Evolutionary conservation across 2,888 invertebrate genomes (phyloP), one percentile per base, ranked within the genome.

Genomic region (Ellobium chinense): DNA sequence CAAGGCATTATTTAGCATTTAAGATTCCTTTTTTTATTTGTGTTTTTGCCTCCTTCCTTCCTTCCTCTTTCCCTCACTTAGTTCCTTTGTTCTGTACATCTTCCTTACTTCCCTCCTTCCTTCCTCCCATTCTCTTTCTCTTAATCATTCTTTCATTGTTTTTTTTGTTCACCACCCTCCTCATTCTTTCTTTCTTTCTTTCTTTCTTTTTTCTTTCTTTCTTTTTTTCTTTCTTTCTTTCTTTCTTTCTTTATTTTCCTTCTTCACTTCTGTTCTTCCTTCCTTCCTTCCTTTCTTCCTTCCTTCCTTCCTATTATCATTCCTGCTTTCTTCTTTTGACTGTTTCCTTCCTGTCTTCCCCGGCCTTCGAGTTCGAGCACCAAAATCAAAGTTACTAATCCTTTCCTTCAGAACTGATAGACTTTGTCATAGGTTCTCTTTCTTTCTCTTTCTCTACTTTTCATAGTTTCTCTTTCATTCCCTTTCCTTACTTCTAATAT

Each of bases 141-240:
- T 46, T 18, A 12, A 7, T 46, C 46, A 7, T 18, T 46, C 46
- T 46, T 7, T 46, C 46, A 12, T 7, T 46, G 46, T 18, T 54
- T 27, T 29, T 31, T 14, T n/a, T 65, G 24, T 24, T 24, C 9
- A n/a, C 36, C 46, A 7, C 36, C 37, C 27, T 74, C 58, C 24
- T n/a, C 63, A 37, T 62, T 27, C 21, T 54, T 46, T 31, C 46
- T 46, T 65, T 39, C 75, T 75, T n/a, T 29, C 14, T 63, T 27
- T 63, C 24, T 27, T 37, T 62, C 74, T 37, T 46, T 14, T 36
- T 74, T 24, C 58, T 34, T 56, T 34, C 34, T 36, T 62, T 24
- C 62, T 39, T 60, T 34, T 39, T 62, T 39, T n/a, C 29, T n/a
- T 39, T 60, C 62, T 62, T 39, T 12, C 21, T 39, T 34, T 62